These are phyloP conservation scores for Orchesella flavescens DNA, from an alignment of 2,888 invertebrate genomes.

Conservation along the genomic window DNA sequence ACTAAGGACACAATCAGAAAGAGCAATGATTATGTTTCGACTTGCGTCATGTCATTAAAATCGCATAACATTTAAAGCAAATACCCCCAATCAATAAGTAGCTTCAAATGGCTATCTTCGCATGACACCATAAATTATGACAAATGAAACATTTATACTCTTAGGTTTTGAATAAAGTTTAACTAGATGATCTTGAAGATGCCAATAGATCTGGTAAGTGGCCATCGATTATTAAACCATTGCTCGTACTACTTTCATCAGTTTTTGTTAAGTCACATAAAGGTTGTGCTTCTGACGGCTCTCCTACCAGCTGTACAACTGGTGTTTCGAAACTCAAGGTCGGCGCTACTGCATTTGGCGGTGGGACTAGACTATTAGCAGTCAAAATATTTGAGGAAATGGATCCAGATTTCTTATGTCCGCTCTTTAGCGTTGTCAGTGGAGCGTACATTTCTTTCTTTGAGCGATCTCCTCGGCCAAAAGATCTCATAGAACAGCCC, in stretches of 20 bases:
- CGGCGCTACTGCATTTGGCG: constrained; percentile 20
- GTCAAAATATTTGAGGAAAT: constrained; percentile 54
- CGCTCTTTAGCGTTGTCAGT: not conserved
- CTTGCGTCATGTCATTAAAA: too few relatives aligned
- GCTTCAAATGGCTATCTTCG: too few relatives aligned
- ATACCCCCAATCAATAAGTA: too few relatives aligned
- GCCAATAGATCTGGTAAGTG: constrained; percentile 62
- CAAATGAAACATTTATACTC: too few relatives aligned
- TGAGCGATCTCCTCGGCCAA: not conserved
- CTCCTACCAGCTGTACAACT: constrained; percentile 47
- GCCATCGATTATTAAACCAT: constrained; percentile 13
- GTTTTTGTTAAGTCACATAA: constrained; percentile 25
- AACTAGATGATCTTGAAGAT: constrained; percentile 47
- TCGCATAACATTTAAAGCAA: too few relatives aligned
- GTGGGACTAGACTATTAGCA: constrained; percentile 49
- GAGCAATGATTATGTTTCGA: too few relatives aligned
- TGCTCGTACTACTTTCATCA: constrained; percentile 5
- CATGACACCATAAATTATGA: too few relatives aligned
- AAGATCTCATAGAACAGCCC: constrained; percentile 48
- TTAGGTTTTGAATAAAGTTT: not conserved
- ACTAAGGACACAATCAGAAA: too few relatives aligned
- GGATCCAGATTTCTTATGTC: constrained; percentile 49
- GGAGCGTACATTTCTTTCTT: constrained; percentile 27
- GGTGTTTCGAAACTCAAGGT: constrained; percentile 41
- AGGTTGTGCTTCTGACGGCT: constrained; percentile 16